Conservation (phyloP, 2,888 invertebrate species). For the Phaonia tiefii region DNA sequence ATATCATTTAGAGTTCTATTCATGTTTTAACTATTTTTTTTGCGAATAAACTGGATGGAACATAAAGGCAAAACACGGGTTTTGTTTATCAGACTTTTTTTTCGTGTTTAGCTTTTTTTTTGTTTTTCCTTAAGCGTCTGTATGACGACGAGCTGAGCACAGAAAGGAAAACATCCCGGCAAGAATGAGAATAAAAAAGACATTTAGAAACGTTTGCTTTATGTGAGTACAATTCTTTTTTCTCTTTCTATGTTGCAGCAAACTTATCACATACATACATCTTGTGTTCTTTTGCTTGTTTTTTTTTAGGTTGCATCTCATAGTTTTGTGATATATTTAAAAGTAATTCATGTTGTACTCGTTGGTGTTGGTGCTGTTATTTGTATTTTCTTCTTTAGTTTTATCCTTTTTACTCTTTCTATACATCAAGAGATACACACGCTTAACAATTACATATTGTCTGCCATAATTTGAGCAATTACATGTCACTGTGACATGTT, state of each 20-base stretch:
- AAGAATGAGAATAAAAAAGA: background rate
- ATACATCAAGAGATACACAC: constrained; percentile 24
- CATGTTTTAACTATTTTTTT: constrained; percentile 34
- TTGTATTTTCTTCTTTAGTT: background rate
- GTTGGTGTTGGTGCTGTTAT: constrained; percentile 1
- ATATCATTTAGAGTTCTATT: constrained; percentile 55
- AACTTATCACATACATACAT: constrained; percentile 30
- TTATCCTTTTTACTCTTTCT: background rate
- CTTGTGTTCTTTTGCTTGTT: background rate
- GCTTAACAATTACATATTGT: constrained; percentile 67
- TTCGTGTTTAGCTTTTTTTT: constrained; percentile 15
- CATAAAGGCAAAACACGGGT: background rate
- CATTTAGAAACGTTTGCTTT: background rate
- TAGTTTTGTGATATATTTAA: constrained; percentile 36
- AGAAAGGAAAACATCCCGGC: background rate
- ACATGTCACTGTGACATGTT: constrained; percentile 72
- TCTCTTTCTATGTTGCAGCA: constrained; percentile 9
- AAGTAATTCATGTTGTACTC: constrained; percentile 21
- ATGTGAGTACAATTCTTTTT: background rate
- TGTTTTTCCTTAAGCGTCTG: background rate
- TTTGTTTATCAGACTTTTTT: background rate
- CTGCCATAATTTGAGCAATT: constrained; percentile 72
- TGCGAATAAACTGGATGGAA: background rate
- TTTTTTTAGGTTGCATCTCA: background rate
- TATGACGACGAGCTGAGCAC: background rate